A percentile compares a stretch with the other conserved stretches of the same genome.
Evolutionary conservation across 2,888 invertebrate genomes (phyloP).

Genomic region (Epicampocera succincta): DNA sequence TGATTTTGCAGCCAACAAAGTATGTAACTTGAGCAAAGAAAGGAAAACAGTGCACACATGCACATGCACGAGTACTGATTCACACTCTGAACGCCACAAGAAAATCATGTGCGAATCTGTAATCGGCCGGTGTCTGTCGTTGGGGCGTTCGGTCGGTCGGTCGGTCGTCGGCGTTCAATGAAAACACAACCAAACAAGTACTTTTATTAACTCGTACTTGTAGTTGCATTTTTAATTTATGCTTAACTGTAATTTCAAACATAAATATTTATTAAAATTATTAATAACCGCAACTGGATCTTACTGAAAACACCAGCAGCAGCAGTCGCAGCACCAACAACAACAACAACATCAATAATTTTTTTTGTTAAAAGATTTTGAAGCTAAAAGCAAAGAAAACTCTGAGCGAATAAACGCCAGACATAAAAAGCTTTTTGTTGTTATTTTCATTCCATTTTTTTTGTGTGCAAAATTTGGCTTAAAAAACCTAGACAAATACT

Average conservation of each 20-base stretch:
- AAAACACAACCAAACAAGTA: not conserved
- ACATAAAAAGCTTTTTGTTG: not conserved
- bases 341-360: not conserved
- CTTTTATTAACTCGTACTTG: not conserved
- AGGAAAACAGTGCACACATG: not conserved
- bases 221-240: slow-evolving; percentile 44
- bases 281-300: slow-evolving; percentile 51
- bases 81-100: not conserved
- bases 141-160: no score
- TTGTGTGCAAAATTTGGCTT: not conserved
- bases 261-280: slow-evolving; percentile 71
- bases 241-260: slow-evolving; percentile 65
- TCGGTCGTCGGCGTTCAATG: not conserved
- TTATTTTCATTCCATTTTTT: not conserved
- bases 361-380: slow-evolving; percentile 28
- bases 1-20: slow-evolving; percentile 44
- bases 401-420: not conserved
- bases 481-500: slow-evolving; percentile 17
- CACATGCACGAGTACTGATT: not conserved
- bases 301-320: slow-evolving; percentile 18
- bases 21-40: slow-evolving; percentile 3
- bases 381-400: no score
- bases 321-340: not conserved
- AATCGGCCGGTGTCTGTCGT: not conserved
- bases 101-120: slow-evolving; percentile 33